Conservation (phyloP, 2,113 vertebrate species). For the Hippopotamus amphibius region DNA sequence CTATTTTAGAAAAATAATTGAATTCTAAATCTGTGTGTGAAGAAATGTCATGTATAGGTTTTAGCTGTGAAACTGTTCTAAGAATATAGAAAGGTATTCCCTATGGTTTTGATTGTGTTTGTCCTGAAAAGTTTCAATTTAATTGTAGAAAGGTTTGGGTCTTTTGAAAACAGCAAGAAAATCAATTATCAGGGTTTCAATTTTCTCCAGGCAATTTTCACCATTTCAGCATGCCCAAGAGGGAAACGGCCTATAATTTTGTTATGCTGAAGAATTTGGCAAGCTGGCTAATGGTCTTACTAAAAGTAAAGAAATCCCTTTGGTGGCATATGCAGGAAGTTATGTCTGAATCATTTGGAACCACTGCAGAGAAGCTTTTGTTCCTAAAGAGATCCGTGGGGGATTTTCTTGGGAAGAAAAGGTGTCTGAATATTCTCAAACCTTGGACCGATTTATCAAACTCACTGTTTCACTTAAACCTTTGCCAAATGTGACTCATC, state of each 20-base stretch:
- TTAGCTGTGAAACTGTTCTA: conserved; percentile 75
- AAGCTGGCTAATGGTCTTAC: conserved; percentile 78
- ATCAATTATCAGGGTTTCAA: conserved; percentile 87
- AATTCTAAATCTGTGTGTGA: conserved; percentile 81
- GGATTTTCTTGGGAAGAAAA: conserved; percentile 76
- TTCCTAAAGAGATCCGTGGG: conserved; percentile 50
- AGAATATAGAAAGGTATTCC: conserved; percentile 75
- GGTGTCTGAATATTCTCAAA: conserved; percentile 73
- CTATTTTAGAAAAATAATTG: conserved; percentile 85
- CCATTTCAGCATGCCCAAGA: conserved; percentile 83
- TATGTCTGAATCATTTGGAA: conserved; percentile 76
- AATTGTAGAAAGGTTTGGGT: conserved; percentile 83
- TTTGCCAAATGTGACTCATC: conserved; percentile 56
- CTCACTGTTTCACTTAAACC: conserved; percentile 70
- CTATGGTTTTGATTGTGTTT: conserved; percentile 71
- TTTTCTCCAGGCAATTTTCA: conserved; percentile 86
- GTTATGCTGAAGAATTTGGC: conserved; percentile 83
- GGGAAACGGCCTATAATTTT: conserved; percentile 83
- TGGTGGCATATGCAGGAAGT: conserved; percentile 68
- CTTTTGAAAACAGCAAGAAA: conserved; percentile 87
- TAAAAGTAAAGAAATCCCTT: conserved; percentile 82
- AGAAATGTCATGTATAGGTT: conserved; percentile 76
- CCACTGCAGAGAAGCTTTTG: conserved; percentile 75
- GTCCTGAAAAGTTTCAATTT: conserved; percentile 83
- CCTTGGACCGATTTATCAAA: conserved; percentile 65